Percentiles rank a stretch among this genome's conserved stretches.
These are phyloP conservation scores for Digitonthophagus gazella DNA, from an alignment of 2,888 invertebrate genomes.

Conservation along the genomic window DNA sequence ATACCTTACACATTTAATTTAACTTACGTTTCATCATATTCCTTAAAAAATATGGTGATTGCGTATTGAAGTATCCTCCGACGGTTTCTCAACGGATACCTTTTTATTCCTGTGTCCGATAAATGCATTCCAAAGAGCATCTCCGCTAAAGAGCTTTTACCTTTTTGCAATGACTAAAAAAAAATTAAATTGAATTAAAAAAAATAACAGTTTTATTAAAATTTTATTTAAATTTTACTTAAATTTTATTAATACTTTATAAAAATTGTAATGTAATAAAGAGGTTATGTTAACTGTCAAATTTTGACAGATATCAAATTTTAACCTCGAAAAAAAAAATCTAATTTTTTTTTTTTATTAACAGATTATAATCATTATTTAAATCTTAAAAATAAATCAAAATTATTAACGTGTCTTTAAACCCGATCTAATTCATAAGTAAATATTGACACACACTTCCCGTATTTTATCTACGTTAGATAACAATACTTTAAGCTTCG, in stretches of 20 bases:
- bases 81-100: slow-evolving; percentile 80
- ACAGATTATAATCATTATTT: background rate
- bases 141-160: slow-evolving; percentile 81
- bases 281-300: background rate
- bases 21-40: slow-evolving; percentile 73
- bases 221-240: background rate
- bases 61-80: slow-evolving; percentile 88
- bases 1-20: too few species aligned
- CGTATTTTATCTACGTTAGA: too few species aligned
- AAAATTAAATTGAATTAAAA: slow-evolving; percentile 7
- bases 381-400: background rate
- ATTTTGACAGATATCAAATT: too few species aligned
- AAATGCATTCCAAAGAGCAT: slow-evolving; percentile 91
- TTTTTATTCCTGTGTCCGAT: slow-evolving; percentile 85
- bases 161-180: slow-evolving; percentile 74
- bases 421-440: too few species aligned
- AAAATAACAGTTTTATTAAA: background rate
- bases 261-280: background rate
- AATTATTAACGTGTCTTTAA: too few species aligned
- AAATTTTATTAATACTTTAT: background rate
- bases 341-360: background rate
- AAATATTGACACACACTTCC: too few species aligned
- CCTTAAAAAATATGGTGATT: slow-evolving; percentile 80
- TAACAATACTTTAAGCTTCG: background rate
- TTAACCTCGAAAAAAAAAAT: too few species aligned